Conservation (phyloP, 1,140 invertebrate genomes). For the Drosophila ercepeae region DNA sequence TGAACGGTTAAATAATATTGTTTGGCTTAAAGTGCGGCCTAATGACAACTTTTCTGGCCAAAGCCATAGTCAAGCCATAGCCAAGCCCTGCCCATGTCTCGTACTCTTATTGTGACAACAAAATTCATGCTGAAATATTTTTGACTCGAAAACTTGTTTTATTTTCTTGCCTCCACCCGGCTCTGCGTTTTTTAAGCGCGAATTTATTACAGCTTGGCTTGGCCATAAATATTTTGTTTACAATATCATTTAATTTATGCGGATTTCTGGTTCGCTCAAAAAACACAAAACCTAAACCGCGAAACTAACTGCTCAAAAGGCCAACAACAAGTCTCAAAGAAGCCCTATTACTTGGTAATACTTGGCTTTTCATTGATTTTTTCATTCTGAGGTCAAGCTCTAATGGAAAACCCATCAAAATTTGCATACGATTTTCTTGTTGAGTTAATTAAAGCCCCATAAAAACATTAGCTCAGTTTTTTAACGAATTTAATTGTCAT, state of each 20-base stretch:
- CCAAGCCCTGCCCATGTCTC: conserved; percentile 43
- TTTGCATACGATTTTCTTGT: conserved; percentile 63
- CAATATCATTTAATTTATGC: conserved; percentile 82
- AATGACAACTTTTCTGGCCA: conserved; percentile 57
- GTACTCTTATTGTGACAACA: conserved; percentile 63
- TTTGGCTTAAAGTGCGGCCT: conserved; percentile 68
- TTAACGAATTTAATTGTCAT: conserved; percentile 37
- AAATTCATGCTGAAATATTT: conserved; percentile 81
- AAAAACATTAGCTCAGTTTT: conserved; percentile 6
- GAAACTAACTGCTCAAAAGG: conserved; percentile 48
- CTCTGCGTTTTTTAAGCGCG: conserved; percentile 63
- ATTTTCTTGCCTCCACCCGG: conserved; percentile 24
- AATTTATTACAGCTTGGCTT: conserved; percentile 78
- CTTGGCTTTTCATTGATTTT: conserved; percentile 66
- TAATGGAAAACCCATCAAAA: conserved; percentile 65
- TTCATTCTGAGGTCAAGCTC: conserved; percentile 52
- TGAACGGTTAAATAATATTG: conserved; percentile 81
- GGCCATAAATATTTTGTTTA: conserved; percentile 81
- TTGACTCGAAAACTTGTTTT: conserved; percentile 64
- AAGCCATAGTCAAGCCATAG: conserved; percentile 18
- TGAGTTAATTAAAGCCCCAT: conserved; percentile 63
- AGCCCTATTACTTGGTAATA: conserved; percentile 72
- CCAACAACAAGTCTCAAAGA: conserved; percentile 55
- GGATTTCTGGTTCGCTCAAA: conserved; percentile 64
- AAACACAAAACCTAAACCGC: no score